Evolutionary conservation across 2,797 vertebrate genomes (phyloP), one percentile per base, ranked within the genome.

Genomic region (Epinephelus awoara): DNA sequence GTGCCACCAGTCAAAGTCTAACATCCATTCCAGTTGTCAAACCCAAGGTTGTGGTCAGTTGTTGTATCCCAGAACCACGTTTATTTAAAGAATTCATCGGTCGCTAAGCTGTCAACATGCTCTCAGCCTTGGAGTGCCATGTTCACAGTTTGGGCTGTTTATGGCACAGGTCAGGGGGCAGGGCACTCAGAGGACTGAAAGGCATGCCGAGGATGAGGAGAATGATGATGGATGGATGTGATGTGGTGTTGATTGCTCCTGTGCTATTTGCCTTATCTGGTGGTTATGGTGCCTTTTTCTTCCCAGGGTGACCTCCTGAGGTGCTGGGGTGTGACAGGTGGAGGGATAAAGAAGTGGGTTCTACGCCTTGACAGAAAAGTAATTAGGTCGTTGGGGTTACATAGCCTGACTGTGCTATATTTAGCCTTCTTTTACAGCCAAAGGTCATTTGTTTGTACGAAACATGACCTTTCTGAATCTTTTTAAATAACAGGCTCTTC

Each of bases 81-180:
- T 80, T 74, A 88, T 90, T 83, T 69, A 68, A 77, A 83, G 63
- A 61, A 34, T 47, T 80, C 76, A 90, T 89, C 75, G 75, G 70
- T 74, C 18, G 51, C 75, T 80, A 76, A 91, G 80, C 84, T 90
- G 83, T 86, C 82, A 75, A 88, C 76, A 50, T 66, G 75, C 46
- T 47, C 55, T 74, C 58, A 73, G 72, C 56, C 85, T 88, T 82
- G 77, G 52, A 72, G 52, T 61, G 49, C 55, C 64, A 21, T 73
- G 76, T 89, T 82, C 85, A 84, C 81, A 84, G 81, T 80, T 67
- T 79, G 55, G 54, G 70, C 79, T 85, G 91, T 90, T 93, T 90
- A 90, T 67, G 72, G 78, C 67, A 14, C 49, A 75, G 91, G 91
- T 94, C 87, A 90, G 62, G 47, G 87, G 85, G 52, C 85, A 80